Evolutionary conservation across 2,797 vertebrate species (phyloP).

Genomic region (Microctenopoma steveboyesi): DNA sequence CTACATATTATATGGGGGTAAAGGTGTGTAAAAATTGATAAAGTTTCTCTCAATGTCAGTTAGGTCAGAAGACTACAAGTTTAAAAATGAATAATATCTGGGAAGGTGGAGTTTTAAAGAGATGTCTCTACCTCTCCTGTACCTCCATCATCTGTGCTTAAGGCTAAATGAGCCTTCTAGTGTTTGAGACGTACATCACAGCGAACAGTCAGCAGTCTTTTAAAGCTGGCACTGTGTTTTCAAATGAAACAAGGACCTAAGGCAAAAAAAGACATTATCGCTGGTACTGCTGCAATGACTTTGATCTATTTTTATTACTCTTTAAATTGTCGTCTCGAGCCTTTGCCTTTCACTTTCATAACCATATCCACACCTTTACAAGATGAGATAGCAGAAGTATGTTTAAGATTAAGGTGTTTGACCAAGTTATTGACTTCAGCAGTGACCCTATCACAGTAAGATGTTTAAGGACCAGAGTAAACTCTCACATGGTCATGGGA

Average conservation of each 20-base stretch:
- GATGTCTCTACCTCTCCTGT: too few species aligned
- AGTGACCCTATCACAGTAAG: conserved; percentile 32
- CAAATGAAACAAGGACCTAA: not conserved
- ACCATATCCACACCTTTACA: conserved; percentile 42
- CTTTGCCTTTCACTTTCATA: conserved; percentile 31
- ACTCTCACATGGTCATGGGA: conserved; percentile 40
- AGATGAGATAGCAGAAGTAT: conserved; percentile 42
- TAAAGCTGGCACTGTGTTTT: not conserved
- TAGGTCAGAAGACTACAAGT: not conserved
- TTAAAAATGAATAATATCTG: not conserved
- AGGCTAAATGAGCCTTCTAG: not conserved
- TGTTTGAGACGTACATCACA: not conserved
- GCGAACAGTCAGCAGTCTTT: not conserved
- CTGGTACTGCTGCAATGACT: not conserved
- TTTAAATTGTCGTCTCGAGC: conserved; percentile 6
- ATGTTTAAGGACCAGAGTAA: conserved; percentile 51
- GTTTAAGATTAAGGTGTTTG: conserved; percentile 55
- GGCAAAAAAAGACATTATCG: not conserved
- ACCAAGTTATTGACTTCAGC: conserved; percentile 58
- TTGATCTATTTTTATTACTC: not conserved
- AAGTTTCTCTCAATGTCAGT: not conserved
- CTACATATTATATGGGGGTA: too few species aligned
- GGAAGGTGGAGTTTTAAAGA: not conserved
- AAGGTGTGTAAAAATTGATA: not conserved
- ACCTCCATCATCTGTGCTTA: not conserved